Evolutionary conservation across 2,888 invertebrate genomes (phyloP), one percentile per base, ranked within the genome.

Genomic region (Adelognathus sp.): DNA sequence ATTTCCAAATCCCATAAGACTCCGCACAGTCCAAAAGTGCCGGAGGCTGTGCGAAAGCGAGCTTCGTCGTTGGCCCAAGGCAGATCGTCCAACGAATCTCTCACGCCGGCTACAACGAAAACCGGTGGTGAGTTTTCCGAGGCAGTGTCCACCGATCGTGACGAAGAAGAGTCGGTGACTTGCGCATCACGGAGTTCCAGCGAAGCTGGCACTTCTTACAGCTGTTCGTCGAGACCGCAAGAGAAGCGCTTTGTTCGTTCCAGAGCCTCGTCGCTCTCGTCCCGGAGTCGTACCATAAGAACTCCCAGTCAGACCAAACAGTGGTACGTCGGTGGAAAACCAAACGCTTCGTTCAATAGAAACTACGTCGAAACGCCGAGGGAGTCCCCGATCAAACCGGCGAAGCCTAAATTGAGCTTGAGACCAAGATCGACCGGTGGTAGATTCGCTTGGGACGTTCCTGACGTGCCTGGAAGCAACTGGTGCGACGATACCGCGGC

Each of bases 121-220:
- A 63, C 33, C 4, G 11, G 24, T n/a, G n/a, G n/a, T 6, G 77
- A 46, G 52, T 1, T 31, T 73, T 21, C 79, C 76, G 54, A 69
- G 5, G 61, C 50, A 6, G 36, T 41, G 31, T 83, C 81, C 54
- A 54, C 56, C 33, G 81, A 85, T 41, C 76, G 46, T 4, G 79
- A 60, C 3, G 80, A 80, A 3, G 50, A 54, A 9, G 82, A 81
- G 46, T 82, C 81, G 16, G 54, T 54, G 16, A 83, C 79, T 44
- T 83, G 80, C 24, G 74, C 80, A 16, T 86, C 86, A 44, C 58
- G 33, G 24, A 87, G 83, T 27, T 83, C 84, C 3, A 83, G 86
- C 76, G 87, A 84, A 27, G 75, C 81, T 3, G 83, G 67, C 6
- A 86, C 83, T 54, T 58, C 66, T 2, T 79, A 50, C 72, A 77